A percentile compares a stretch with the other conserved stretches of the same genome.
Evolutionary conservation across 2,113 vertebrate species (phyloP).

Genomic region (Mesocricetus auratus): DNA sequence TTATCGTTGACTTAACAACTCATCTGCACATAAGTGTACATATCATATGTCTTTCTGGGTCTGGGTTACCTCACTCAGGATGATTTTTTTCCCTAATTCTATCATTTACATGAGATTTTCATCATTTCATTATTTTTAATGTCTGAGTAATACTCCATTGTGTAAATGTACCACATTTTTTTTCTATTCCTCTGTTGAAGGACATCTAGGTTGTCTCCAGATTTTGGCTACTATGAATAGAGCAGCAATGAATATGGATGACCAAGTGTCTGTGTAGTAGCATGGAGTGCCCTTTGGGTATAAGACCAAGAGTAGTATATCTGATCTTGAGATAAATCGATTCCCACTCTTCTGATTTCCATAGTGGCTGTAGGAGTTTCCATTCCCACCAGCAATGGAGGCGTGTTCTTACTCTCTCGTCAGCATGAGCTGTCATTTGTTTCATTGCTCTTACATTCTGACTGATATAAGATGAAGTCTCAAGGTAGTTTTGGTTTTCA

Average conservation of each 20-base stretch:
- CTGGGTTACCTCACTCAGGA: neutral
- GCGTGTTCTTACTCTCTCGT: neutral
- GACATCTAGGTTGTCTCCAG: neutral
- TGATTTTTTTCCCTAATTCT: neutral
- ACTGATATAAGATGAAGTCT: neutral
- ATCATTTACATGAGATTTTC: neutral
- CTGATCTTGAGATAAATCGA: neutral
- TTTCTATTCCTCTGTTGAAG: neutral
- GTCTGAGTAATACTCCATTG: neutral
- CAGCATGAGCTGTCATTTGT: neutral
- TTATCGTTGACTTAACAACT: neutral
- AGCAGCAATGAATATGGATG: neutral
- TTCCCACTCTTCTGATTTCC: neutral
- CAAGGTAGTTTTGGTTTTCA: neutral
- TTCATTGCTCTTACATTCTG: neutral
- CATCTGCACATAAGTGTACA: neutral
- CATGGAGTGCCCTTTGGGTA: neutral
- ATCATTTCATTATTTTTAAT: neutral
- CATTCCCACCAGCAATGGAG: neutral
- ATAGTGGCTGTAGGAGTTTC: neutral
- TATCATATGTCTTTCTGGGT: neutral
- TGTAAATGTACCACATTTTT: neutral
- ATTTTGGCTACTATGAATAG: neutral
- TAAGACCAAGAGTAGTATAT: neutral
- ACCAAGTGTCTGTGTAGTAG: neutral